Base-by-base conservation (phyloP, 1,140 invertebrate species). In the Rhopalosiphum maidis region DNA sequence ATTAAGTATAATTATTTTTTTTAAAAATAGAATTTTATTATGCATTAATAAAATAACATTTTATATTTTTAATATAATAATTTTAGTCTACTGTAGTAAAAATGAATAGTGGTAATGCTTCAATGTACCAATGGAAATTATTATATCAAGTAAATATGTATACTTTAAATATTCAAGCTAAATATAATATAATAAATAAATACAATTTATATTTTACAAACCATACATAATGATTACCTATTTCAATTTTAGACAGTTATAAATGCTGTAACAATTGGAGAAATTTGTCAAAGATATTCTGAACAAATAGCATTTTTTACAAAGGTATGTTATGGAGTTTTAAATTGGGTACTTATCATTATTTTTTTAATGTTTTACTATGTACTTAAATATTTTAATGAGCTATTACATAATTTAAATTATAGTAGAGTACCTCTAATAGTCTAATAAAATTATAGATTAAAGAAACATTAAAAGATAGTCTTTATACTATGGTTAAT, bases 181-280 rank as follows among this genome's bases (percentile, higher is more conserved):
- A 68, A n/a, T 68, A 15, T 68, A n/a, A 68, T 68, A n/a, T 18
- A 68, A 68, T 68, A 68, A 68, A n/a, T 68, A 4, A 68, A n/a
- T 60, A 60, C 4, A 60, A n/a, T 60, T 9, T 30, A 54, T 54
- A 51, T 11, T 87, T 46, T 83, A 48, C 82, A 37, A 11, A 68
- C n/a, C 43, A 86, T 11, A 51, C 1, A 15, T 51, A 51, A 5
- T 6, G 1, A 91, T 77, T 35, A 41, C 41, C 41, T 87, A 25
- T 41, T 91, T 90, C 2, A 93, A 83, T 94, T 94, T 90, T 94
- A 96, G 95, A 96, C 96, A 37, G 93, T 95, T 51, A 96, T 95
- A 94, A 95, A 96, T 95, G 95, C 95, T 88, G 94, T 96, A 46
- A 94, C 95, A 55, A 95, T 96, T 93, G 95, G 95, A 48, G 95